Evolutionary conservation across 2,888 invertebrate genomes (phyloP).

Genomic region (Drosophila atroscutellata): DNA sequence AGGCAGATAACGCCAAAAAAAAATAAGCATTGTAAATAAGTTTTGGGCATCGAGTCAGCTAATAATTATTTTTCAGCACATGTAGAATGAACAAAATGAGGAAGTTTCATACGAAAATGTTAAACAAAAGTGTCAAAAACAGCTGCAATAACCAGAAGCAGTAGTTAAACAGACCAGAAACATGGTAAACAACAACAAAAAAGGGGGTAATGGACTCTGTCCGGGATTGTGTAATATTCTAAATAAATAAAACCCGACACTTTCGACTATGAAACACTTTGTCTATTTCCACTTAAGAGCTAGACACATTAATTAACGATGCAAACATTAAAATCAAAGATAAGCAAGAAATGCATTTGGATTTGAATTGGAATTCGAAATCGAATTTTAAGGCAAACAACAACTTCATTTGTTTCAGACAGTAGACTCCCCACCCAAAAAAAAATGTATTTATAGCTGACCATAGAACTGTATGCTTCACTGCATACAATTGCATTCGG

Average conservation of each 20-base stretch:
- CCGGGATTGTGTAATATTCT: slow-evolving; percentile 58
- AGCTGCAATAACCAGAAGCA: slow-evolving; percentile 55
- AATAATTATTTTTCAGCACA: not conserved
- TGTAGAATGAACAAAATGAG: not conserved
- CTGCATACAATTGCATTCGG: slow-evolving; percentile 17
- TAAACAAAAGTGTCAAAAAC: slow-evolving; percentile 35
- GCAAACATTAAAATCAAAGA: not conserved
- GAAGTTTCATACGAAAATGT: not conserved
- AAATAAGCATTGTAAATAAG: not conserved
- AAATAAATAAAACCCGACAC: slow-evolving; percentile 23
- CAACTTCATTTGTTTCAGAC: slow-evolving; percentile 38
- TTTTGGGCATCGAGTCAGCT: not conserved
- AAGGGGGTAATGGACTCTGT: slow-evolving; percentile 62
- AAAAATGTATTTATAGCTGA: slow-evolving; percentile 64
- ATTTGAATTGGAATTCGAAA: slow-evolving; percentile 7
- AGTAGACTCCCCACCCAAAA: slow-evolving; percentile 37
- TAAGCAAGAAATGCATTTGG: slow-evolving; percentile 1
- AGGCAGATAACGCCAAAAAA: not conserved
- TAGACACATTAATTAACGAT: not conserved
- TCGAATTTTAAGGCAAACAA: slow-evolving; percentile 12
- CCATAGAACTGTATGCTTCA: slow-evolving; percentile 47
- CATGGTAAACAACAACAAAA: slow-evolving; percentile 20
- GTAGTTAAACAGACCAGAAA: slow-evolving; percentile 30
- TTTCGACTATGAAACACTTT: slow-evolving; percentile 1
- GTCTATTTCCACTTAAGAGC: not conserved